These are phyloP conservation scores for Leptonema lineaticorne DNA, from an alignment of 1,140 invertebrate species.

Conservation along the genomic window DNA sequence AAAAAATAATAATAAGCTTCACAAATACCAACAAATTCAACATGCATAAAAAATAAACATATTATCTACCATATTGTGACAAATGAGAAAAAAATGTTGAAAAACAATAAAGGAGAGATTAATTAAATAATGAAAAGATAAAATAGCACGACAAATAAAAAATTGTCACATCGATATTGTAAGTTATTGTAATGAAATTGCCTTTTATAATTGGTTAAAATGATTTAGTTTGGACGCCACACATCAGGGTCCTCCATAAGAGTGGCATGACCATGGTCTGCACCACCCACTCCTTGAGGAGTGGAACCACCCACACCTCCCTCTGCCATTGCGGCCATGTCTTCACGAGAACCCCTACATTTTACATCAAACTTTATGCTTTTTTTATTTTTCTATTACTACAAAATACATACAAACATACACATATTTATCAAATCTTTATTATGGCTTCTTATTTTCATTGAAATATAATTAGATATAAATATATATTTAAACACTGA, in stretches of 20 bases:
- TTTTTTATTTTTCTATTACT: too few relatives aligned
- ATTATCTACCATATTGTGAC: too few relatives aligned
- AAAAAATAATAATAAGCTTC: too few relatives aligned
- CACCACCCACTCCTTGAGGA: conserved; percentile 56
- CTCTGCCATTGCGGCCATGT: conserved; percentile 78
- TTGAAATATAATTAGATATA: not conserved
- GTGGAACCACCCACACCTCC: conserved; percentile 63
- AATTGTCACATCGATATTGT: not conserved
- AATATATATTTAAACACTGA: not conserved
- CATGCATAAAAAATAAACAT: too few relatives aligned
- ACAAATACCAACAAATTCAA: too few relatives aligned
- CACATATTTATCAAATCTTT: not conserved
- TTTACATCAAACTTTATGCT: conserved; percentile 22
- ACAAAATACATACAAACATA: conserved; percentile 5
- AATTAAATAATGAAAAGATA: too few relatives aligned
- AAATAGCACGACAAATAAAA: too few relatives aligned
- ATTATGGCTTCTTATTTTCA: not conserved
- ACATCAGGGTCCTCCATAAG: conserved; percentile 87
- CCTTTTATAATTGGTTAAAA: conserved; percentile 46
- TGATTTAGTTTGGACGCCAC: conserved; percentile 82
- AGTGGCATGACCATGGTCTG: conserved; percentile 71
- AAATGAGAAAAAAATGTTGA: too few relatives aligned
- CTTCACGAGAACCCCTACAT: conserved; percentile 74
- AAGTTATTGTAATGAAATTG: conserved; percentile 43
- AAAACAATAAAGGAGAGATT: too few relatives aligned